Base-by-base conservation (phyloP, 2,888 invertebrate species). In the Aproaerema taeniolella region DNA sequence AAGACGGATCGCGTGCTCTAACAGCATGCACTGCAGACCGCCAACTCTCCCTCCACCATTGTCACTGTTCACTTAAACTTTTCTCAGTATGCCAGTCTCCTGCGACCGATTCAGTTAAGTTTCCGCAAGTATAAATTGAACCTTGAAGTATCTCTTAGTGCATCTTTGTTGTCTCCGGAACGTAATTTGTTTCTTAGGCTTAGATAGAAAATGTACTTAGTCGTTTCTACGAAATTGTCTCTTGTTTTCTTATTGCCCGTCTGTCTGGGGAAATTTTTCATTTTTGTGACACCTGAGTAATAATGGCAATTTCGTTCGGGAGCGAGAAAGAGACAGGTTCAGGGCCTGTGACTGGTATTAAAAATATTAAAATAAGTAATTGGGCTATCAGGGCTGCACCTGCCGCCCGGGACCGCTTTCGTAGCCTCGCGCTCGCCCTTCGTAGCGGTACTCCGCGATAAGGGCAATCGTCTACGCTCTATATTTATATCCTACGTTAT, bases 281-380 rank as follows among this genome's bases (percentile, higher is more conserved):
- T 29, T 9, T 52, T 58, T 58, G 58, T 53, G 55, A 49, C 55
- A 52, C 53, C 49, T 65, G 60, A 70, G 64, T 64, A 61, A 70
- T 66, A 62, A 63, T 50, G 58, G 49, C 53, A 56, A 58, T 62
- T 65, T 64, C 61, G 59, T 67, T 57, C 61, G 58, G 56, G 57
- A 62, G 57, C 58, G 63, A 67, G 66, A 67, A 59, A 58, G 56
- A 58, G 56, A 57, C 49, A 58, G 57, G 54, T 57, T 56, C 53
- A 50, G 53, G 62, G 70, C 5, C 26, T 20, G 20, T 4, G 5
- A 64, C 59, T 49, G 63, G 68, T 65, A 74, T 77, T 78, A 74
- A 79, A 78, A 75, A 77, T 79, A 76, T 78, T 75, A 77, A 76
- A 79, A 74, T 77, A 77, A 76, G 78, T 80, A 75, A 83, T 81